Percentiles rank a stretch among this genome's conserved stretches.
These are phyloP conservation scores for Muschampia plurimacula DNA, from an alignment of 2,888 invertebrate genomes.

Conservation along the genomic window DNA sequence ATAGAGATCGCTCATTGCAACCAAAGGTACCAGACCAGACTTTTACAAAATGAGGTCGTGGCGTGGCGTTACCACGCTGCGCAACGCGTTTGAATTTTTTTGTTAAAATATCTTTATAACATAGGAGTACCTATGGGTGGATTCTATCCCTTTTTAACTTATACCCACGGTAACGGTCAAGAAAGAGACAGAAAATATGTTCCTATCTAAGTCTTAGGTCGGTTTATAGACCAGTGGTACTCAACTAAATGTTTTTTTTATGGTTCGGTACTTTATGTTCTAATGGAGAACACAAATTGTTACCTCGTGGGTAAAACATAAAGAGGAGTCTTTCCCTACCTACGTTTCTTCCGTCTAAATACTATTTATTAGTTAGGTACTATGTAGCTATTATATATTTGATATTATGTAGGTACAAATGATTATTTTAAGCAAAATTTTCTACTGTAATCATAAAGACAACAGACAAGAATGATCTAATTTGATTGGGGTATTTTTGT, in stretches of 20 bases:
- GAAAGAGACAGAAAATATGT: slow-evolving; percentile 14
- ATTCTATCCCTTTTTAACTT: slow-evolving; percentile 6
- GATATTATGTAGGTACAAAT: too few relatives aligned
- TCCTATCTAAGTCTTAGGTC: slow-evolving; percentile 10
- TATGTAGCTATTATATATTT: too few relatives aligned
- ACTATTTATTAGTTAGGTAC: too few relatives aligned
- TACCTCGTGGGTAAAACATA: too few relatives aligned
- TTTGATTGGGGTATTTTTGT: too few relatives aligned
- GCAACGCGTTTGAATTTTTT: slow-evolving; percentile 20
- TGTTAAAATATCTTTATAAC: slow-evolving; percentile 3
- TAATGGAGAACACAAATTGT: too few relatives aligned
- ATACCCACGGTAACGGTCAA: neutral
- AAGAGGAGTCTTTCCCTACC: too few relatives aligned
- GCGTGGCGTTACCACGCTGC: slow-evolving; percentile 22
- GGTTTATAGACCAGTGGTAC: slow-evolving; percentile 1
- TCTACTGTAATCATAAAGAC: too few relatives aligned
- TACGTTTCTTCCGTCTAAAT: too few relatives aligned
- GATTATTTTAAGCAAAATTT: too few relatives aligned
- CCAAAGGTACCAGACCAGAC: slow-evolving; percentile 2
- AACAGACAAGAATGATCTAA: too few relatives aligned
- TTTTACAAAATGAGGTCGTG: slow-evolving; percentile 15
- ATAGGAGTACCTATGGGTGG: neutral
- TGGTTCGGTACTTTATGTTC: too few relatives aligned
- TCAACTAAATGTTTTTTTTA: neutral
- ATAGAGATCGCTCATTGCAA: neutral